Evolutionary conservation across 2,888 invertebrate genomes (phyloP).

Genomic region (Microplitis manilae): DNA sequence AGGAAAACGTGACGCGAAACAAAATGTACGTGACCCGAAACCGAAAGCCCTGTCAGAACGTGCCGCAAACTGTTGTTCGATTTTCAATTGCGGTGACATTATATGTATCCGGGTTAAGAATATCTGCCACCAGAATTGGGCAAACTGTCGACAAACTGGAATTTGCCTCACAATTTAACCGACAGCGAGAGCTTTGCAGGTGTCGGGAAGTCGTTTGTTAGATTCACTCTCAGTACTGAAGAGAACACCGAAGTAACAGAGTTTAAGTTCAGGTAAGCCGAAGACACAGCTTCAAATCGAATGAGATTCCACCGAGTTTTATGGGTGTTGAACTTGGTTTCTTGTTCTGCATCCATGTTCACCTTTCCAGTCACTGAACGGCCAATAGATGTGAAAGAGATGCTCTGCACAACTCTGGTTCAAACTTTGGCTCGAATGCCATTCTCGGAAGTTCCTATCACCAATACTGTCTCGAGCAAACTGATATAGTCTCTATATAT

Average conservation of each 20-base stretch:
- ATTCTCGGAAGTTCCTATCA: constrained; percentile 46
- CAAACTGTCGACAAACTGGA: constrained; percentile 4
- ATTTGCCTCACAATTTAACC: background rate
- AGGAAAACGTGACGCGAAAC: background rate
- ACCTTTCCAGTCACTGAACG: background rate
- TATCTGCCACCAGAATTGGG: too few relatives aligned
- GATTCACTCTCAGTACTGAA: too few relatives aligned
- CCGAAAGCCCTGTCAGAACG: background rate
- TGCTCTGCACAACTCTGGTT: constrained; percentile 22
- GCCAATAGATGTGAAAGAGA: constrained; percentile 15
- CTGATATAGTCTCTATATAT: too few relatives aligned
- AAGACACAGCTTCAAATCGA: constrained; percentile 41
- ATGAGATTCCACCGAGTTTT: constrained; percentile 41
- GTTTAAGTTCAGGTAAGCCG: background rate
- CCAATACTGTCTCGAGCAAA: constrained; percentile 42
- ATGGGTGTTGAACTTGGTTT: background rate
- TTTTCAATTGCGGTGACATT: background rate
- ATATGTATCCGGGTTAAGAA: too few relatives aligned
- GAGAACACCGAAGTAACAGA: background rate
- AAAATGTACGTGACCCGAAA: background rate
- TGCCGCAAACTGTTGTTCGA: background rate
- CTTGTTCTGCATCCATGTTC: background rate
- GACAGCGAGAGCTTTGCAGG: background rate
- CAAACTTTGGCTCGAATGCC: constrained; percentile 42
- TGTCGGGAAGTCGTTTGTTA: background rate